Evolutionary conservation across 2,888 invertebrate genomes (phyloP).

Genomic region (Aplocera efformata): DNA sequence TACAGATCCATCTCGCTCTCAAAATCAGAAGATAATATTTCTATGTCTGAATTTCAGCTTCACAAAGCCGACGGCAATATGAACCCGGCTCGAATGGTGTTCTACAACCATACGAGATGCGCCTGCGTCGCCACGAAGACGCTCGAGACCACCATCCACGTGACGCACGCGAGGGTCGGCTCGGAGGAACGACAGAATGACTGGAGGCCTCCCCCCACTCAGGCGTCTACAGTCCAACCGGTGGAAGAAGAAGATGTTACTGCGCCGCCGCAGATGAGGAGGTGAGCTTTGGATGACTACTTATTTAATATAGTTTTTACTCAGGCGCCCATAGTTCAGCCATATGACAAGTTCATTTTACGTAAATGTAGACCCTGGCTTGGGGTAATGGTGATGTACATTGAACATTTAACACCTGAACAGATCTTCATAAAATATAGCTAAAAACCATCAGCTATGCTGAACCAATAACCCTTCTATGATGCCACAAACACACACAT

Average conservation of each 20-base stretch:
- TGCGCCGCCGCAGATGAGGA: constrained; percentile 57
- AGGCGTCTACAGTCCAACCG: constrained; percentile 38
- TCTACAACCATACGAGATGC: constrained; percentile 70
- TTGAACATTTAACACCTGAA: too few relatives aligned
- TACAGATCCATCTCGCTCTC: too few relatives aligned
- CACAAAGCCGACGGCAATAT: constrained; percentile 57
- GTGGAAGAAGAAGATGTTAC: constrained; percentile 53
- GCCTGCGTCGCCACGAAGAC: constrained; percentile 60
- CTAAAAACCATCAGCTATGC: too few relatives aligned
- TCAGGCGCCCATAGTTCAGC: too few relatives aligned
- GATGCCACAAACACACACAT: too few relatives aligned
- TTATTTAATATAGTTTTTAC: too few relatives aligned
- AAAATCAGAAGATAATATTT: too few relatives aligned
- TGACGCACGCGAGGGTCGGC: constrained; percentile 12
- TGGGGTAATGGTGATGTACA: too few relatives aligned
- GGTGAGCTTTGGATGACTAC: constrained; percentile 46
- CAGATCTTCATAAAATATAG: too few relatives aligned
- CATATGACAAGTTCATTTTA: too few relatives aligned
- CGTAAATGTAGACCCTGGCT: too few relatives aligned
- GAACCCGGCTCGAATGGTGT: constrained; percentile 53
- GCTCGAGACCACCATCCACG: constrained; percentile 39
- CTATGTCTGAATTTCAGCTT: constrained; percentile 50
- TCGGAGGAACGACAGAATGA: constrained; percentile 34
- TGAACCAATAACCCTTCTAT: too few relatives aligned
- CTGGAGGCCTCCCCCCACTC: constrained; percentile 37